Percentiles rank a stretch among this genome's conserved stretches.
Conservation (phyloP, 2,888 invertebrate genomes). For the Pterostichus madidus region DNA sequence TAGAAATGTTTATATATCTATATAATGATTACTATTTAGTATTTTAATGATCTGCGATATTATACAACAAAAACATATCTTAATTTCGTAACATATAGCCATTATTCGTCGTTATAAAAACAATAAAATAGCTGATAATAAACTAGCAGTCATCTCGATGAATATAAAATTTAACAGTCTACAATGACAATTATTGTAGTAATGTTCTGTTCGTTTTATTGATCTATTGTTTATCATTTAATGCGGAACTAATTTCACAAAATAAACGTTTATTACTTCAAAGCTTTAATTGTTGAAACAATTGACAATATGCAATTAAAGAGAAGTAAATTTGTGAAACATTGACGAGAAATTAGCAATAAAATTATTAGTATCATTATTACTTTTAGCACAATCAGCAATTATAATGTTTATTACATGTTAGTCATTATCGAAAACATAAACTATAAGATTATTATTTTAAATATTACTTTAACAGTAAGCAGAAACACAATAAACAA, state of each 20-base stretch:
- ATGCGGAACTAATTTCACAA: neutral
- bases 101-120: neutral
- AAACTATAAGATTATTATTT: too few relatives aligned
- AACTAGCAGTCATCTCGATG: neutral
- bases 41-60: neutral
- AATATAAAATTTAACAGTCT: neutral
- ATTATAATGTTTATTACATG: too few relatives aligned
- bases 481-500: too few relatives aligned
- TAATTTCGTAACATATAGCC: neutral
- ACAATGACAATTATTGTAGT: neutral
- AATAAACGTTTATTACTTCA: neutral
- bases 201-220: neutral
- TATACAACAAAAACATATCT: neutral
- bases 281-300: conserved; percentile 1
- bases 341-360: too few relatives aligned
- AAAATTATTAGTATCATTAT: too few relatives aligned
- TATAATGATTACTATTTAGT: neutral
- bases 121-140: neutral
- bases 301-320: neutral
- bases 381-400: too few relatives aligned
- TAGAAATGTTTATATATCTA: neutral
- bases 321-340: neutral
- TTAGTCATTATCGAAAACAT: too few relatives aligned
- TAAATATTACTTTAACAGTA: too few relatives aligned
- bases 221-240: conserved; percentile 5